A percentile compares a stretch with the other conserved stretches of the same genome.
Evolutionary conservation across 2,888 invertebrate species (phyloP).

Genomic region (Ophion costatus): DNA sequence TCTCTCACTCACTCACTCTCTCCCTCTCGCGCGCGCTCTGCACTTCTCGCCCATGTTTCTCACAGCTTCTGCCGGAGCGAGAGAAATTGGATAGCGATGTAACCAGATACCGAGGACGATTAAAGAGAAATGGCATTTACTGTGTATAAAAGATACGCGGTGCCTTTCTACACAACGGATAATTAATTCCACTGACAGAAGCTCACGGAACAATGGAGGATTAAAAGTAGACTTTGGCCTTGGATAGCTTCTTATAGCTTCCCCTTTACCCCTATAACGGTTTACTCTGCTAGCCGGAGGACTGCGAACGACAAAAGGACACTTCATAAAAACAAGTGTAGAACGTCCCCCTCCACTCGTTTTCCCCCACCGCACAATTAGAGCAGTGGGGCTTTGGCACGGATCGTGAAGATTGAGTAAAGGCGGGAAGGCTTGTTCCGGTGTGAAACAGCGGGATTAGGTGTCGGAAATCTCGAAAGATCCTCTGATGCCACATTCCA

Average conservation of each 20-base stretch:
- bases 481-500: constrained; percentile 62
- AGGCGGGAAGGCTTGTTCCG: constrained; percentile 41
- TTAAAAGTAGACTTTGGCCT: constrained; percentile 32
- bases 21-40: too few species aligned
- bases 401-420: constrained; percentile 8
- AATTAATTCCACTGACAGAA: constrained; percentile 51
- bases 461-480: constrained; percentile 72
- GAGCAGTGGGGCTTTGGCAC: neutral
- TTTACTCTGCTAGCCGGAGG: neutral
- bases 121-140: constrained; percentile 39
- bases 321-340: neutral
- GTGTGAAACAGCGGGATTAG: constrained; percentile 73
- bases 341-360: neutral
- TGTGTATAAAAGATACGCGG: constrained; percentile 47
- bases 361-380: constrained; percentile 11
- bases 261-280: constrained; percentile 12
- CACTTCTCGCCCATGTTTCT: too few species aligned
- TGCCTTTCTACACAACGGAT: constrained; percentile 39
- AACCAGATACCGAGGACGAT: constrained; percentile 37
- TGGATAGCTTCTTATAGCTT: constrained; percentile 19
- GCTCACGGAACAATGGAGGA: constrained; percentile 40
- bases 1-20: neutral
- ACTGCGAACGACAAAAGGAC: neutral
- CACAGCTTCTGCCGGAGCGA: constrained; percentile 10
- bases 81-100: constrained; percentile 13